Conservation (phyloP, 92 coral and sea anemone species). For the Actinostola sp. region DNA sequence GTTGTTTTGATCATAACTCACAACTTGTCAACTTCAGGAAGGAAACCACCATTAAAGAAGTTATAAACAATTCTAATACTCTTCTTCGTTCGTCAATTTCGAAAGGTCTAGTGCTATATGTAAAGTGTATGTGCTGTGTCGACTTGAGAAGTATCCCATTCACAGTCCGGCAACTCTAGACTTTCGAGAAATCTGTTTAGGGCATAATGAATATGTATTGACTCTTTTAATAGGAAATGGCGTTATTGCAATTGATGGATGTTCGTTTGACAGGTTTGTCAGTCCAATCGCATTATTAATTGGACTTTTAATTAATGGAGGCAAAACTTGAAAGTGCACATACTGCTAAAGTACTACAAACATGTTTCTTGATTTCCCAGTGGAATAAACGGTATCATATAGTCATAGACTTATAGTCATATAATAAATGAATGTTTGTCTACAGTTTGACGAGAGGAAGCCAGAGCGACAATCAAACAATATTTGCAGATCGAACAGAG, state of each 20-base stretch:
- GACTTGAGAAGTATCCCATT: not conserved
- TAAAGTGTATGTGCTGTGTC: not conserved
- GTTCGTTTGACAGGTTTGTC: not conserved
- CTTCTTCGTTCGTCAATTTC: not conserved
- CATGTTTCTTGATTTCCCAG: not conserved
- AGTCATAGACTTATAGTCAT: not conserved
- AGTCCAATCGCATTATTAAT: not conserved
- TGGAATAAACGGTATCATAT: not conserved
- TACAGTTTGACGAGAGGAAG: not conserved
- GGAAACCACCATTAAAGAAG: not conserved
- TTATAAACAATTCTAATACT: not conserved
- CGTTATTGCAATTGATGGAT: not conserved
- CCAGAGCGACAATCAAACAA: too few species aligned
- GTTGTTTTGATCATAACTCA: conserved; percentile 5
- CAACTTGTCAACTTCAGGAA: not conserved
- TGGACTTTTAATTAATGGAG: conserved; percentile 9
- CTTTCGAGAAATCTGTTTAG: not conserved
- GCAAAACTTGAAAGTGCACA: not conserved
- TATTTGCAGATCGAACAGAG: too few species aligned
- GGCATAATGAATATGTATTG: conserved; percentile 2
- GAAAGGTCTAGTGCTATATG: not conserved
- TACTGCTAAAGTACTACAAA: not conserved
- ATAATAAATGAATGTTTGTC: too few species aligned
- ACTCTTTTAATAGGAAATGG: not conserved
- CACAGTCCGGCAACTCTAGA: not conserved